Evolutionary conservation across 2,113 vertebrate species (phyloP), one percentile per base, ranked within the genome.

Genomic region (Hydrochoerus hydrochaeris): DNA sequence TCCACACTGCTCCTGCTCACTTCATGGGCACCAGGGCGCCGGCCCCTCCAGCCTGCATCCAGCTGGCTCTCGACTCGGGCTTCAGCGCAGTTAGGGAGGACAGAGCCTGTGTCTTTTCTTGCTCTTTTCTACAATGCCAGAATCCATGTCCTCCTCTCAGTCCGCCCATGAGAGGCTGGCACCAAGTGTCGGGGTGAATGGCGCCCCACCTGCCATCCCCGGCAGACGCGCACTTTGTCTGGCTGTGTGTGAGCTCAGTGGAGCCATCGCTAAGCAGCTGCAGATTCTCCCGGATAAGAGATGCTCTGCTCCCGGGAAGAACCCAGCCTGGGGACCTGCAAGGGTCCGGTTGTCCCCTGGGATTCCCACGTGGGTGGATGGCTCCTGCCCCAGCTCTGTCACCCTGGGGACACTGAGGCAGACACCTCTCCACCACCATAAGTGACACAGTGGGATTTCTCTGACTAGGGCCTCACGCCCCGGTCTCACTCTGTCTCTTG

Each of bases 251-350:
- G 2, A 1, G 65, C 32, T 19, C 32, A 12, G 32, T 7, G 32
- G 13, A n/a, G 32, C 32, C 65, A 17, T n/a, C 16, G 16, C 65
- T 17, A 35, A 1, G 16, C 32, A 35, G 32, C 32, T 67, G 65
- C 32, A 7, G 17, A 11, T 35, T 10, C 65, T 67, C 12, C 30
- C 13, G 65, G 32, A 17, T 3, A 14, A 35, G 65, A 67, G 65
- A 16, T 5, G 13, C 63, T 67, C 13, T 19, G 32, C 63, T 65
- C 7, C 65, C 28, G 5, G 32, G 5, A 32, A 28, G 44, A 26
- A 32, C 8, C 1, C 4, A 2, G 17, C 17, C 54, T 35, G 30
- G 5, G 12, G 6, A 13, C 67, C 16, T 9, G 0, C 0, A 0
- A 77, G 67, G 60, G 11, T 57, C 0, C 0, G 20, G 7, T 1